These are phyloP conservation scores for Henicopernis longicauda DNA, from an alignment of 2,113 vertebrate genomes.

Conservation along the genomic window DNA sequence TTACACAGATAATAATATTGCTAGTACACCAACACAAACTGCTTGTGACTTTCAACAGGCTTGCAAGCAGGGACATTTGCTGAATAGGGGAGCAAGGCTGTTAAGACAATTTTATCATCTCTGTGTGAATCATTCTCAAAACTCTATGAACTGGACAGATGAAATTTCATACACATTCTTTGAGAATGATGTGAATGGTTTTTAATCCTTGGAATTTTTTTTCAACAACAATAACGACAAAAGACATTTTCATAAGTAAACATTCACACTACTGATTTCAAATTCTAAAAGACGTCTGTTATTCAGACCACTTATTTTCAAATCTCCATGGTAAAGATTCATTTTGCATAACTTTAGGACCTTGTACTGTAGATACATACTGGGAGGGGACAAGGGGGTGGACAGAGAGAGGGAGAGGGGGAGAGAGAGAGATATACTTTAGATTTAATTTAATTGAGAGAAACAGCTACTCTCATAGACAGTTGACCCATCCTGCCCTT, in stretches of 20 bases:
- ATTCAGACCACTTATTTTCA: background rate
- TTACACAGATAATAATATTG: background rate
- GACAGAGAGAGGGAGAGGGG: background rate
- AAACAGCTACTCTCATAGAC: background rate
- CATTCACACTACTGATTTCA: background rate
- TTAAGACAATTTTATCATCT: background rate
- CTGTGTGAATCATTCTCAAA: background rate
- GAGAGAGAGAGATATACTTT: background rate
- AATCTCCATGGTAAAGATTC: background rate
- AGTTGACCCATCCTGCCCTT: background rate
- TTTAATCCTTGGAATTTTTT: background rate
- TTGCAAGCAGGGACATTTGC: background rate
- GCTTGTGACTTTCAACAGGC: background rate
- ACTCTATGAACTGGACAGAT: background rate
- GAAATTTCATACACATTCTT: background rate
- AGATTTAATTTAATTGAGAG: background rate
- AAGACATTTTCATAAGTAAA: background rate
- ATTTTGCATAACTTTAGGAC: background rate
- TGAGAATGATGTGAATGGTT: accelerated
- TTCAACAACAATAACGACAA: background rate
- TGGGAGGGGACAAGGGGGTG: accelerated
- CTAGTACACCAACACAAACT: background rate
- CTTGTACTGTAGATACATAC: background rate
- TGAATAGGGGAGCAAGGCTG: background rate
- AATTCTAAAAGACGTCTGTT: background rate